These are phyloP conservation scores for Perdita meconis DNA, from an alignment of 2,888 invertebrate genomes.

Conservation along the genomic window DNA sequence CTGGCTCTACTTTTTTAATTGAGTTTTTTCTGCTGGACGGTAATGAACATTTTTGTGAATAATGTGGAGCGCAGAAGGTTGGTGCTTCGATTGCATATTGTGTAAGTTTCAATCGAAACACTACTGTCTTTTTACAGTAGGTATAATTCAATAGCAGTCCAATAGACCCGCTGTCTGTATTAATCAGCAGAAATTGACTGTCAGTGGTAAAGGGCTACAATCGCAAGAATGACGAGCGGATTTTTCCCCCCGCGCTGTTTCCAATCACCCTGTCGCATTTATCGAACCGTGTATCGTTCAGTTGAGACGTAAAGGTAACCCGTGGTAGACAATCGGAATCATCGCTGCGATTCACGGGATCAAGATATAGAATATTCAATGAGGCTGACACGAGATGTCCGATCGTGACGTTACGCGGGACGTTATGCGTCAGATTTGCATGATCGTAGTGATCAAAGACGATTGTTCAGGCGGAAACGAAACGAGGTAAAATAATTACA, in stretches of 20 bases:
- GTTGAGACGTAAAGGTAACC: slow-evolving; percentile 49
- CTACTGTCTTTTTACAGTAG: too few species aligned
- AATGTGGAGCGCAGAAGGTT: too few species aligned
- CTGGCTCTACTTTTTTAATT: too few species aligned
- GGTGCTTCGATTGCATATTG: too few species aligned
- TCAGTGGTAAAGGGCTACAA: background rate
- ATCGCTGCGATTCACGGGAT: slow-evolving; percentile 60
- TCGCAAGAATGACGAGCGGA: slow-evolving; percentile 7
- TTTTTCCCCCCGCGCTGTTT: slow-evolving; percentile 14
- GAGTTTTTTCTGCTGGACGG: too few species aligned
- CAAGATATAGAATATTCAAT: slow-evolving; percentile 56
- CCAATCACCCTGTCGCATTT: slow-evolving; percentile 42
- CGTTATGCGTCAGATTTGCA: slow-evolving; percentile 31
- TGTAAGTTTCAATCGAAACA: too few species aligned
- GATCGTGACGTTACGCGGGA: slow-evolving; percentile 43
- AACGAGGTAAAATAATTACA: slow-evolving; percentile 18
- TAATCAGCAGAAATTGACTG: background rate
- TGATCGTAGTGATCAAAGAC: slow-evolving; percentile 13
- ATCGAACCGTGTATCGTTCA: slow-evolving; percentile 24
- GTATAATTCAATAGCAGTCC: too few species aligned
- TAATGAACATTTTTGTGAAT: too few species aligned
- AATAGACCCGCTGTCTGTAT: too few species aligned
- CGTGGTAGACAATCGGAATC: slow-evolving; percentile 55
- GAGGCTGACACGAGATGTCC: slow-evolving; percentile 48
- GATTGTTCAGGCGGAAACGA: slow-evolving; percentile 21